Conservation (phyloP, 2,113 vertebrate species). For the Sinocyclocheilus anshuiensis region DNA sequence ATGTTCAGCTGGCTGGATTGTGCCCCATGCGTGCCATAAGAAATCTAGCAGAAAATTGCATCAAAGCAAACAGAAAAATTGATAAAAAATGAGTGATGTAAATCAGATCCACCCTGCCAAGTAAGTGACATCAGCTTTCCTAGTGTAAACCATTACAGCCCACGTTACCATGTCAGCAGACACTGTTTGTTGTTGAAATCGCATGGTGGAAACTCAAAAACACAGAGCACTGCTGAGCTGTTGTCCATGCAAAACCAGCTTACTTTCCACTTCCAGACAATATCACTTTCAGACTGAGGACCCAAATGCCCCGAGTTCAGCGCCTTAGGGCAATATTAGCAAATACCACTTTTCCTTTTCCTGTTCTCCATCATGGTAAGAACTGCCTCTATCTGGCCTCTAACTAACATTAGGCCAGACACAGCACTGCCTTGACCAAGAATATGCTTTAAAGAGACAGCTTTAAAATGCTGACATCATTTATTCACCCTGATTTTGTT, state of each 20-base stretch:
- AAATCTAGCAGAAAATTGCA: conserved; percentile 17
- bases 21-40: background rate
- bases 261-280: background rate
- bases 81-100: conserved; percentile 30
- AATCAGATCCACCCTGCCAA: conserved; percentile 35
- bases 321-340: background rate
- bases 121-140: conserved; percentile 52
- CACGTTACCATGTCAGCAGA: conserved; percentile 56
- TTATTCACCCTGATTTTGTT: background rate
- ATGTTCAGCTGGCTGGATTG: background rate
- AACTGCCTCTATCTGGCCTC: background rate
- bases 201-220: conserved; percentile 34
- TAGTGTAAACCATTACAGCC: conserved; percentile 43
- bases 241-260: conserved; percentile 16
- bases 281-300: conserved; percentile 6
- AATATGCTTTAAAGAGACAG: background rate
- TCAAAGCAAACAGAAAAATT: conserved; percentile 44
- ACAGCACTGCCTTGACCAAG: background rate
- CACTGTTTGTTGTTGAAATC: conserved; percentile 60
- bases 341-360: conserved; percentile 22
- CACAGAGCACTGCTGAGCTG: conserved; percentile 34
- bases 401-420: background rate
- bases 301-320: background rate
- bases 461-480: background rate
- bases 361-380: background rate